These are phyloP conservation scores for Cyrtorhinus lividipennis DNA, from an alignment of 1,140 invertebrate genomes.

Conservation along the genomic window DNA sequence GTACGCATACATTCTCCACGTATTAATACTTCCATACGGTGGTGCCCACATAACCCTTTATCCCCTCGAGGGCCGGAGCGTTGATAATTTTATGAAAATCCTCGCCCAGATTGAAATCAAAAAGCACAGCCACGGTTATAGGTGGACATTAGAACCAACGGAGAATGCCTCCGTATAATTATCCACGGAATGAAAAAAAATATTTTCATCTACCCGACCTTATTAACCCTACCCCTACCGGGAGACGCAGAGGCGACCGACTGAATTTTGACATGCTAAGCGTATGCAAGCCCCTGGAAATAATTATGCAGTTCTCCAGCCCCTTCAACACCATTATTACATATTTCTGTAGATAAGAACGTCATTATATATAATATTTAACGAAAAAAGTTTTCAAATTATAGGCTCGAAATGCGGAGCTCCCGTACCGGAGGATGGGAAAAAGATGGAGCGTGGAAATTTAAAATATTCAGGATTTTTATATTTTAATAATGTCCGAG, in stretches of 20 bases:
- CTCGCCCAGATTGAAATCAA: no score
- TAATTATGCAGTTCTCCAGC: conserved; percentile 7
- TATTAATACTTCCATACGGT: no score
- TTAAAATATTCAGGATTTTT: conserved; percentile 14
- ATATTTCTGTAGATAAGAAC: conserved; percentile 10
- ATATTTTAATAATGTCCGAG: background rate
- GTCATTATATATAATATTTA: conserved; percentile 6
- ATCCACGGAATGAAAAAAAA: background rate
- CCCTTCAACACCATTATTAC: background rate
- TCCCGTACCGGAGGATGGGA: background rate
- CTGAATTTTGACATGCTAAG: conserved; percentile 12
- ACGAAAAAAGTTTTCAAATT: background rate
- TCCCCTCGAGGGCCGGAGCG: no score
- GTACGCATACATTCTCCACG: no score
- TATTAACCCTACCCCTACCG: background rate
- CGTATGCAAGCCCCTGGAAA: conserved; percentile 8
- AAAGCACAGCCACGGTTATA: no score
- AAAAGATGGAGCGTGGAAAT: background rate
- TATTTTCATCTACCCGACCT: background rate
- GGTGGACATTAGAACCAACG: no score
- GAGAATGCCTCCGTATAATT: background rate
- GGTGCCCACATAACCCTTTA: no score
- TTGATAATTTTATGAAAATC: no score
- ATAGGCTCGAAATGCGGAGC: background rate
- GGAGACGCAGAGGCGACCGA: background rate